Evolutionary conservation across 2,888 invertebrate genomes (phyloP), one percentile per base, ranked within the genome.

Genomic region (Carterocephalus palaemon): DNA sequence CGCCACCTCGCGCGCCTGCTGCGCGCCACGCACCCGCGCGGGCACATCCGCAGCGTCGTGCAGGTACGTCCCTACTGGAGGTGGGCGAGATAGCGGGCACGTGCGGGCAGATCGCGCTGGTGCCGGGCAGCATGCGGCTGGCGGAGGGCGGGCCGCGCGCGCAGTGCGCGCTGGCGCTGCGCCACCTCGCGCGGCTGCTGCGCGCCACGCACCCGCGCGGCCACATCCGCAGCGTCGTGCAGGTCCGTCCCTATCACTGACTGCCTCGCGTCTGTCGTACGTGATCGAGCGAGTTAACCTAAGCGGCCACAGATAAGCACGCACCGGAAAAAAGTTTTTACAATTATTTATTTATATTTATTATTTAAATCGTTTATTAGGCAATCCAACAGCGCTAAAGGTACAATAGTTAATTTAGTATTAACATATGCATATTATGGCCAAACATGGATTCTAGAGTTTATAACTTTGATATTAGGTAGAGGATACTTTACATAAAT

Each of bases 41-140:
- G 93, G 24, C 92, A 92, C 70, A 88, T 96, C 39, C 89, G 95
- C 43, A 94, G 95, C 75, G 94, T 96, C 10, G 93, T 95, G 6
- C 92, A 94, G 86, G 92, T 89, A 60, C 8, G 19, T 53, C 10
- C n/a, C n/a, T n/a, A n/a, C n/a, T 64, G 6, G 60, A 95, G 95
- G 89, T 96, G 34, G 94, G 93, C 45, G 93, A 94, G 62, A 91
- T 94, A 54, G 92, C 96, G 48, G 92, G 93, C 67, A 92, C 97
- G 36, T 95, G 97, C 57, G 97, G 97, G 1, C 97, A 97, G 88
- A 97, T 98, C 58, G 96, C 95, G 7, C 85, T 98, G 54, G 92
- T 96, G 53, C 97, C 86, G 49, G 86, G 86, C 57, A 70, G 67
- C 39, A 76, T 86, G 78, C 59, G 51, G 55, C 67, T 86, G 54